Base-by-base conservation (phyloP, 2,113 vertebrate genomes). In the Pyxicephalus adspersus region DNA sequence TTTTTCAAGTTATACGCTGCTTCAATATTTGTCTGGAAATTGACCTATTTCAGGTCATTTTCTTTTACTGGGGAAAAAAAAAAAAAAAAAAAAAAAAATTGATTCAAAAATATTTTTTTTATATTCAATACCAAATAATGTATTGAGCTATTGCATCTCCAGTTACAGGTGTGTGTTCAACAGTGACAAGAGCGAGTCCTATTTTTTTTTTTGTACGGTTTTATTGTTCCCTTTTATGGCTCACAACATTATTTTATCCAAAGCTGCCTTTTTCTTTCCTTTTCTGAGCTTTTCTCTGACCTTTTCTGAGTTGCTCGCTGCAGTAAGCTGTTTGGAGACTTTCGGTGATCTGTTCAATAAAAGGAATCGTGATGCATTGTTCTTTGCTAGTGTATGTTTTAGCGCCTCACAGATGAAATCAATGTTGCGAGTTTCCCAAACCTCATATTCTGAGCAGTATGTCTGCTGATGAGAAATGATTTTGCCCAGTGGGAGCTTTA, bases 401-500 rank as follows among this genome's bases (percentile, higher is more conserved):
- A 52, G 23, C 26, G 45, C 67, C 52, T 52, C 67, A 26, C 19
- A 70, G 67, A 70, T 70, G 18, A 70, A 70, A 70, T 70, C 67
- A 73, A 34, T 73, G 70, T 34, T 29, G 51, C 51, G 25, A 58
- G 19, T 73, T 73, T 55, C 34, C 25, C 28, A 73, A 22, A 16
- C 18, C 54, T 73, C 52, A 73, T 73, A 73, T 70, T 70, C 45
- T 52, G 45, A 52, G 34, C 22, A 25, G 66, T 50, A 8, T 25
- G 66, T 26, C 67, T 52, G 45, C 67, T 28, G 54, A 17, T 58
- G 70, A 28, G 54, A 57, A 57, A 73, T 73, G 1, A 55, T 73
- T 73, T 73, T 73, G 52, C 70, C 70, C 70, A 73, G 54, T 73
- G 28, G 70, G 26, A 28, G 31, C 54, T 26, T 73, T 55, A 70